Conservation (phyloP, 2,888 invertebrate species). For the Drosophila colorata region DNA sequence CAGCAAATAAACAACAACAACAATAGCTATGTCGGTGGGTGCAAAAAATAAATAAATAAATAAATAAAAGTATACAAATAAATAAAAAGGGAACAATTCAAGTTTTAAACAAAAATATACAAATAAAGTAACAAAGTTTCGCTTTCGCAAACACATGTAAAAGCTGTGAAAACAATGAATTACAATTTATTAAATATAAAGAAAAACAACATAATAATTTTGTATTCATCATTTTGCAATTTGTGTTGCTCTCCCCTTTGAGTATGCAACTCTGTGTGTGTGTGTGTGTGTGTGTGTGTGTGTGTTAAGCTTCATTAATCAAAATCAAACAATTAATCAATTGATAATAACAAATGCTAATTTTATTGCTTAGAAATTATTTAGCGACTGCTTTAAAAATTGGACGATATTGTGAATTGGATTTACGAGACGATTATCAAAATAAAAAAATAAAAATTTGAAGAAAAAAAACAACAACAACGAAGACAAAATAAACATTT, state of each 20-base stretch:
- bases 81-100: constrained; percentile 23
- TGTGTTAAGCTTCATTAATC: constrained; percentile 45
- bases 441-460: constrained; percentile 13
- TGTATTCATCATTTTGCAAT: constrained; percentile 18
- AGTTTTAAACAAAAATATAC: constrained; percentile 1
- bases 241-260: constrained; percentile 2
- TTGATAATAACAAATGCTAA: constrained; percentile 51
- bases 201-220: constrained; percentile 15
- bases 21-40: constrained; percentile 29
- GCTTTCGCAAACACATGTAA: constrained; percentile 51
- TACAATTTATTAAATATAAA: constrained; percentile 16
- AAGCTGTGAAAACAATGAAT: constrained; percentile 60
- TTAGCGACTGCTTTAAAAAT: constrained; percentile 40
- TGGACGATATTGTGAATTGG: constrained; percentile 46
- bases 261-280: too few relatives aligned
- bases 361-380: constrained; percentile 47
- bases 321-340: constrained; percentile 60
- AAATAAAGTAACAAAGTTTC: constrained; percentile 4
- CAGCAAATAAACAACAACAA: constrained; percentile 25
- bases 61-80: constrained; percentile 19
- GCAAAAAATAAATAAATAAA: constrained; percentile 36
- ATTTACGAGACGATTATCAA: constrained; percentile 36
- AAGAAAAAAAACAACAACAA: constrained; percentile 4
- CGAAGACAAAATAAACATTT: constrained; percentile 33
- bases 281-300: constrained; percentile 15